These are phyloP conservation scores for Diachrysia chrysitis DNA, from an alignment of 2,888 invertebrate genomes.

Conservation along the genomic window DNA sequence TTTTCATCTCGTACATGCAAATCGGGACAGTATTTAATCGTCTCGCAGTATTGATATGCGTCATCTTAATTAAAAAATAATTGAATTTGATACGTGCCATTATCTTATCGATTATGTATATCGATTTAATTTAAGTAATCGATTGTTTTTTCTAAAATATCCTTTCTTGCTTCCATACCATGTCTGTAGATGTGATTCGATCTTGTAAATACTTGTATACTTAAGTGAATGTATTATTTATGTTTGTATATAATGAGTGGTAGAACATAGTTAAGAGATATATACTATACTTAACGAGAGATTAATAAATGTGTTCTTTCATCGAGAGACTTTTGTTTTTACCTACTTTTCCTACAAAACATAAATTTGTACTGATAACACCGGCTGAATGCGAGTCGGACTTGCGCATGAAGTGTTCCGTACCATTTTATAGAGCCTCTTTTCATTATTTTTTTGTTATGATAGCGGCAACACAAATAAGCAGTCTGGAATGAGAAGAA, in stretches of 20 bases:
- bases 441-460: too few species aligned
- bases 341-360: not conserved
- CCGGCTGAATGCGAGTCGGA: too few species aligned
- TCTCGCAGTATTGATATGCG: too few species aligned
- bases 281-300: slow-evolving; percentile 65
- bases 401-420: too few species aligned
- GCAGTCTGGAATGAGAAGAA: too few species aligned
- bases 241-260: slow-evolving; percentile 67
- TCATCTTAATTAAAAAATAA: too few species aligned
- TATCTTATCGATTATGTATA: too few species aligned
- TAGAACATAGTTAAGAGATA: slow-evolving; percentile 62
- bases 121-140: not conserved
- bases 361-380: not conserved
- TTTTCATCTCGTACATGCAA: too few species aligned
- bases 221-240: slow-evolving; percentile 57
- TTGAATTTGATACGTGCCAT: too few species aligned
- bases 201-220: slow-evolving; percentile 52
- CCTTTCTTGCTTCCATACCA: slow-evolving; percentile 13
- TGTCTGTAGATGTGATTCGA: slow-evolving; percentile 16
- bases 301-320: slow-evolving; percentile 78
- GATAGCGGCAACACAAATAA: too few species aligned
- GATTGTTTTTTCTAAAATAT: not conserved
- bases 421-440: too few species aligned
- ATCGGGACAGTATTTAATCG: too few species aligned
- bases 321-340: slow-evolving; percentile 52